Evolutionary conservation across 2,113 vertebrate genomes (phyloP).

Genomic region (Oceanodroma tethys): DNA sequence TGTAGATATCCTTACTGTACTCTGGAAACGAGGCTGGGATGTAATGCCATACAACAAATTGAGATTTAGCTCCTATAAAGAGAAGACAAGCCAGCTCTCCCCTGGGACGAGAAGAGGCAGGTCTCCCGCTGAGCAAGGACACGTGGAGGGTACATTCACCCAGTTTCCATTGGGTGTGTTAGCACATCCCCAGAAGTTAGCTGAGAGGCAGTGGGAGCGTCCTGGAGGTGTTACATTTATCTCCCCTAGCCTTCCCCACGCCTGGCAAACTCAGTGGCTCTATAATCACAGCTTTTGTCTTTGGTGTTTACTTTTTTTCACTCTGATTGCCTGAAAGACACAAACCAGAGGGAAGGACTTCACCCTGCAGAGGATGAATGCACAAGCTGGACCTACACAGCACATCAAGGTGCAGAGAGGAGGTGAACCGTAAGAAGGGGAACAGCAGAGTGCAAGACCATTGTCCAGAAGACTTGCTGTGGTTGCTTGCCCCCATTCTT

Average conservation of each 20-base stretch:
- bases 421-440: neutral
- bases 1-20: neutral
- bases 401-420: neutral
- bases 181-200: neutral
- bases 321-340: neutral
- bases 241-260: neutral
- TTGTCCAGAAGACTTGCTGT: neutral
- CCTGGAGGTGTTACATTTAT: neutral
- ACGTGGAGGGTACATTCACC: rapidly evolving
- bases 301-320: neutral
- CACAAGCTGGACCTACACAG: neutral
- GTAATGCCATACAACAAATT: neutral
- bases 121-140: neutral
- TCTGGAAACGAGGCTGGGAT: neutral
- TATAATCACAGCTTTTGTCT: constrained; percentile 1
- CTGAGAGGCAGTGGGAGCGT: neutral
- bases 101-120: neutral
- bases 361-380: neutral
- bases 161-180: neutral
- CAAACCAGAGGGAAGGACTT: neutral
- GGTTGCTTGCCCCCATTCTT: neutral
- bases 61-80: neutral
- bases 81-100: neutral
- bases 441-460: neutral
- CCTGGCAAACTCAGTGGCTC: neutral